These are phyloP conservation scores for Zaprionus vittiger DNA, from an alignment of 1,140 invertebrate species.

Conservation along the genomic window DNA sequence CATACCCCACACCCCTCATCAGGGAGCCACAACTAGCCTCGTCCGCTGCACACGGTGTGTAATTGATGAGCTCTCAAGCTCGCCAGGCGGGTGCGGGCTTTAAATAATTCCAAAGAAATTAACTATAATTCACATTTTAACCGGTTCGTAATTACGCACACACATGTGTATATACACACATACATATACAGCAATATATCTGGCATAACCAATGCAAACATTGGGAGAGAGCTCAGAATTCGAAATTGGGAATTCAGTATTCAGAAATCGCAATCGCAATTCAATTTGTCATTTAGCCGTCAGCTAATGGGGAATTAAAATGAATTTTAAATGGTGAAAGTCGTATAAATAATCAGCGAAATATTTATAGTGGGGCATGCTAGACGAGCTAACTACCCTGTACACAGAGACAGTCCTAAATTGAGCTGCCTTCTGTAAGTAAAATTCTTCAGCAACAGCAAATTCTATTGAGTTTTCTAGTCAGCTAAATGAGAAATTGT, in stretches of 20 bases:
- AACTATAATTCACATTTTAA: constrained; percentile 68
- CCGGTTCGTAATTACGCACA: constrained; percentile 16
- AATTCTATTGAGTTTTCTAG: no score
- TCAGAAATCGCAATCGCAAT: constrained; percentile 27
- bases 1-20: not conserved
- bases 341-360: constrained; percentile 9
- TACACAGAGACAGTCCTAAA: not conserved
- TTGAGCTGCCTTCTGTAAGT: no score
- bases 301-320: constrained; percentile 34
- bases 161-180: not conserved
- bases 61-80: constrained; percentile 48
- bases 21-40: not conserved
- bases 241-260: constrained; percentile 1
- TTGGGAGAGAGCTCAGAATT: not conserved
- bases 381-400: not conserved
- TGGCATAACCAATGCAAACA: constrained; percentile 18
- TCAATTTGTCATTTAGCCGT: constrained; percentile 32
- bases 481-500: no score
- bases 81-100: constrained; percentile 24
- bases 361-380: not conserved
- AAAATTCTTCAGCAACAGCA: no score
- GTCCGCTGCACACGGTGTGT: not conserved
- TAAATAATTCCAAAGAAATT: constrained; percentile 56
- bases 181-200: not conserved
- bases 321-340: constrained; percentile 28